phyloP scores from a whole-genome alignment of 1,140 invertebrate species.

The Gryllus bimaculatus region DNA sequence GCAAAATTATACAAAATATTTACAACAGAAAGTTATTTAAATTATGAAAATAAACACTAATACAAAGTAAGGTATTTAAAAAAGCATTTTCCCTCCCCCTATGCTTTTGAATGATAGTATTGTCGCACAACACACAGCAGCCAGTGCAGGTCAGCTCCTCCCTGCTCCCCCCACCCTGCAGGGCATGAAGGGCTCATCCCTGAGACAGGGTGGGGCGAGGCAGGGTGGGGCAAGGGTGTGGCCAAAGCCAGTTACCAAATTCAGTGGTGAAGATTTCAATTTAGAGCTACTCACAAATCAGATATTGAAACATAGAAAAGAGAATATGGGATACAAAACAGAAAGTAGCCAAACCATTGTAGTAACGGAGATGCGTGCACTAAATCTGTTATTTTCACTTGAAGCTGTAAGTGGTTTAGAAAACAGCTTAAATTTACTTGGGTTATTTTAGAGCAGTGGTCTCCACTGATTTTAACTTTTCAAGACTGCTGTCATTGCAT shows the following conservation, averaged over 20 bases:
- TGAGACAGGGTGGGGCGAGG: neutral
- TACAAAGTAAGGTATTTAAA: neutral
- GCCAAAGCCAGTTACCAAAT: neutral
- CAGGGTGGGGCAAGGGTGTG: neutral
- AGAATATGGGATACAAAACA: neutral
- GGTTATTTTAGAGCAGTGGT: slow-evolving; percentile 23
- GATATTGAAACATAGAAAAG: neutral
- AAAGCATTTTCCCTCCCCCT: neutral
- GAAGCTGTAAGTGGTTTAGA: slow-evolving; percentile 22
- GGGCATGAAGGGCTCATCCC: neutral
- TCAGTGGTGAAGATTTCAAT: neutral
- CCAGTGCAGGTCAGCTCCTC: neutral
- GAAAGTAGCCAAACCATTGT: slow-evolving; percentile 9
- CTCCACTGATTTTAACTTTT: slow-evolving; percentile 17
- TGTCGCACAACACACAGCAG: neutral
- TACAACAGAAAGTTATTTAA: neutral
- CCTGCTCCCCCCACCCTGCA: no score
- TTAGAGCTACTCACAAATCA: slow-evolving; percentile 9
- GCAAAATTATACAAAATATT: neutral
- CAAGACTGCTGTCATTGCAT: neutral
- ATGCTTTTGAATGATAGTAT: neutral
- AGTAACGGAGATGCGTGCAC: slow-evolving; percentile 20
- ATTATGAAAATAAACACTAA: neutral
- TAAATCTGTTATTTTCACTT: slow-evolving; percentile 20
- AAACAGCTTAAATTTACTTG: slow-evolving; percentile 20